Base-by-base conservation (phyloP, 2,888 invertebrate genomes). In the Drosophila rellima region DNA sequence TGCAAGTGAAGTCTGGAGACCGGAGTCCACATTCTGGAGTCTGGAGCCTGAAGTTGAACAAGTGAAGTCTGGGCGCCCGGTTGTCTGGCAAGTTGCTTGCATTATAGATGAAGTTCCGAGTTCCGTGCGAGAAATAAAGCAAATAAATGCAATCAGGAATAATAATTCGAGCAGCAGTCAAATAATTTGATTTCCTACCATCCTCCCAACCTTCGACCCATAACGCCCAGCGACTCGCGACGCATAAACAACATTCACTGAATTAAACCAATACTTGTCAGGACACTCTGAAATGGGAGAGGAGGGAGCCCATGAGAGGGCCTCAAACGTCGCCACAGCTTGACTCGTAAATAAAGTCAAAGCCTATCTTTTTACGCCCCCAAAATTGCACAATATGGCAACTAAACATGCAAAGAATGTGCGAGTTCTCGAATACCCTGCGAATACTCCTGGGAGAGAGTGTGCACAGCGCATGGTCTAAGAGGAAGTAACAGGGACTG, bases 121-220 rank as follows among this genome's bases (percentile, higher is more conserved):
- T 79, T 72, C 71, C 82, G 74, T 76, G 76, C 78, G 45, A 82
- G 65, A 74, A 79, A 79, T 82, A 82, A 78, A 78, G 82, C 82
- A 84, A 84, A 88, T 80, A 88, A 85, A 81, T 85, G 78, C 87
- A 85, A 83, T 84, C 87, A 86, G 70, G 79, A 85, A 83, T 83
- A 79, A 88, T 88, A 85, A 87, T 88, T 85, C 84, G 74, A 86
- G 81, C 70, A 61, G 88, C 81, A 81, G 66, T 68, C 86, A 75
- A 80, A 88, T 83, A 79, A 84, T 78, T 82, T 85, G 88, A 88
- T 88, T 88, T 74, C 57, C 60, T 18, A 13, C 29, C 40, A n/a
- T 7, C 10, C n/a, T 31, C 31, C 18, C 4, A 5, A 0, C 11
- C 11, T 1, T n/a, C 18, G 17, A 37, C 3, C 52, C 69, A 67